Evolutionary conservation across 2,797 vertebrate genomes (phyloP).

Genomic region (Anas flavirostris): DNA sequence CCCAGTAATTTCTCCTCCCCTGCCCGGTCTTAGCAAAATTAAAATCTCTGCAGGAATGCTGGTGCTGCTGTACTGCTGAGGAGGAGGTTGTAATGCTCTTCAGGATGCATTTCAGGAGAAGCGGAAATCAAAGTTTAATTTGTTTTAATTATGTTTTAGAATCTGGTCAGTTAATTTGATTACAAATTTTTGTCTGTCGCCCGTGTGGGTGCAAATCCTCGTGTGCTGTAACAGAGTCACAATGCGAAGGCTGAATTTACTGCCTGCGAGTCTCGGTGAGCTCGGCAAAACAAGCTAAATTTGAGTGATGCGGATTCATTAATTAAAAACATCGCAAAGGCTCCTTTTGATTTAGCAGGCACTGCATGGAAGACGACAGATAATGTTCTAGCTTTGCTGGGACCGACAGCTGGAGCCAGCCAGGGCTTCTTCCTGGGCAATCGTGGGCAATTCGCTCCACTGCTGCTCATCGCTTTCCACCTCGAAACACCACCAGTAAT

Average conservation of each 20-base stretch:
- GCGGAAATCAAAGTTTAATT: not conserved
- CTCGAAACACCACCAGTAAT: not conserved
- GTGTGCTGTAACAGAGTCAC: not conserved
- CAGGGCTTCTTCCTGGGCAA: not conserved
- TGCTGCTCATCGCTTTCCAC: not conserved
- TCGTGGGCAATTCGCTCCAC: accelerated
- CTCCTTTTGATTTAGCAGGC: not conserved
- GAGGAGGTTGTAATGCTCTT: not conserved
- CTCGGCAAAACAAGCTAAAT: not conserved
- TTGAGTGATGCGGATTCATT: not conserved
- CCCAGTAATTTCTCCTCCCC: not conserved
- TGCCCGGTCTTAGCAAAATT: not conserved
- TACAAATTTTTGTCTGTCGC: not conserved
- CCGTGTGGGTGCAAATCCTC: not conserved
- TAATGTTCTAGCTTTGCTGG: not conserved
- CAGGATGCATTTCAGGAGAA: not conserved
- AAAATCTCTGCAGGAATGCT: not conserved
- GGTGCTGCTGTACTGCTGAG: not conserved
- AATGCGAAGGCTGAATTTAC: not conserved
- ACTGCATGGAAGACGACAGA: not conserved
- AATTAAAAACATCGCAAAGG: not conserved
- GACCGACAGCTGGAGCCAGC: not conserved
- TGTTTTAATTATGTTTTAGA: not conserved
- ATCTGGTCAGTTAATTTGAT: not conserved
- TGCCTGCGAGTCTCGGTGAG: not conserved